phyloP scores from a whole-genome alignment of 1,140 invertebrate genomes.

The Epicauta chinensis region DNA sequence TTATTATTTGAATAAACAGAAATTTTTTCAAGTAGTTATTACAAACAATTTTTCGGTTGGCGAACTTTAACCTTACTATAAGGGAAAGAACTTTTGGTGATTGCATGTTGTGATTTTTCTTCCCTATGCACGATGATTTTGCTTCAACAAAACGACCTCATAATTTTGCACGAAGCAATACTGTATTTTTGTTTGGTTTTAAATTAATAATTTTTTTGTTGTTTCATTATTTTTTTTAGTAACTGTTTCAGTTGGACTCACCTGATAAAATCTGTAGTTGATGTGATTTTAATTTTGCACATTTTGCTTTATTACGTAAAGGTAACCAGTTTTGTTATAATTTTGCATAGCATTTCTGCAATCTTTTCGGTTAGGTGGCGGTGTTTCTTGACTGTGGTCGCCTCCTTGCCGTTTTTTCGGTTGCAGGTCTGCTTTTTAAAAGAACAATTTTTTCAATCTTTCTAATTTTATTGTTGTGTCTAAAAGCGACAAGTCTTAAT shows the following conservation, averaged over 20 bases:
- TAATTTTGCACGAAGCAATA: too few relatives aligned
- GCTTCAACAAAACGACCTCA: too few relatives aligned
- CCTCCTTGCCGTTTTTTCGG: too few relatives aligned
- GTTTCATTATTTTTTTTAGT: slow-evolving; percentile 35
- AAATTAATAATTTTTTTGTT: slow-evolving; percentile 13
- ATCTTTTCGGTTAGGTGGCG: too few relatives aligned
- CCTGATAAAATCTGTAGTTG: slow-evolving; percentile 34
- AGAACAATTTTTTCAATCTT: not conserved
- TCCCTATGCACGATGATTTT: too few relatives aligned
- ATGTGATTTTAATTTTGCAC: slow-evolving; percentile 35
- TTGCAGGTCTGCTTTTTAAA: too few relatives aligned
- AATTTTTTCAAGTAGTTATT: slow-evolving; percentile 28
- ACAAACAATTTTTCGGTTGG: slow-evolving; percentile 32
- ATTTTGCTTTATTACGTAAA: slow-evolving; percentile 27
- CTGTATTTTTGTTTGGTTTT: not conserved
- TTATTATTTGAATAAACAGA: slow-evolving; percentile 31
- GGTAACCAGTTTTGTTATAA: slow-evolving; percentile 22
- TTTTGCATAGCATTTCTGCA: too few relatives aligned
- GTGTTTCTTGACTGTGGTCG: too few relatives aligned
- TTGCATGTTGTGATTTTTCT: slow-evolving; percentile 35
- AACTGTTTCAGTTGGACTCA: slow-evolving; percentile 40
- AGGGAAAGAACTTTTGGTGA: slow-evolving; percentile 42
- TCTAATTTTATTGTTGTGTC: not conserved
- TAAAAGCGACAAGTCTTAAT: too few relatives aligned
- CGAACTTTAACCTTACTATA: slow-evolving; percentile 43